These are phyloP conservation scores for Amazona finschi DNA, from an alignment of 2,797 vertebrate genomes.

Conservation along the genomic window DNA sequence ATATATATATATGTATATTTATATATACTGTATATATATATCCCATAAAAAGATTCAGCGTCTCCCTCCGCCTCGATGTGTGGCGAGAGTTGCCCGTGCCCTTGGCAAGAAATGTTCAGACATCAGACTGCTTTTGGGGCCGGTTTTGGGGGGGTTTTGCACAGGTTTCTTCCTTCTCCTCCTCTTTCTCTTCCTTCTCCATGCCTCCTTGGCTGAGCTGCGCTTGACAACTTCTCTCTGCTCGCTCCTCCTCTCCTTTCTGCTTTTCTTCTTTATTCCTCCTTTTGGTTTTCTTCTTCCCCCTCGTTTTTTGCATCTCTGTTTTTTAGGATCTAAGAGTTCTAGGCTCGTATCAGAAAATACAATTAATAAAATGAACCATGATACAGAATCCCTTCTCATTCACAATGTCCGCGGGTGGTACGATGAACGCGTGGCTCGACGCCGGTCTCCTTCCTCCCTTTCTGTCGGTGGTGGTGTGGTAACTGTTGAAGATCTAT, in stretches of 20 bases:
- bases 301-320: constrained; percentile 41
- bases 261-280: not conserved
- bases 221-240: not conserved
- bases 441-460: constrained; percentile 23
- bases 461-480: constrained; percentile 16
- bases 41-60: constrained; percentile 71
- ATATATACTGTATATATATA: constrained; percentile 71
- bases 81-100: constrained; percentile 27
- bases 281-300: not conserved
- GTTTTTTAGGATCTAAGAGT: constrained; percentile 74
- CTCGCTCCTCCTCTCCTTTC: not conserved
- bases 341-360: constrained; percentile 77
- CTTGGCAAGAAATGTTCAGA: constrained; percentile 44
- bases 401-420: constrained; percentile 70
- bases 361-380: constrained; percentile 79
- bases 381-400: constrained; percentile 75
- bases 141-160: not conserved
- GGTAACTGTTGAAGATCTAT: constrained; percentile 52
- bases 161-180: not conserved
- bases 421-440: constrained; percentile 42
- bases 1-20: constrained; percentile 65
- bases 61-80: constrained; percentile 55
- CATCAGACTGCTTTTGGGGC: not conserved
- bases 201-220: not conserved
- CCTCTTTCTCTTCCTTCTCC: not conserved